A percentile compares a stretch with the other conserved stretches of the same genome.
These are phyloP conservation scores for Cheilosia variabilis DNA, from an alignment of 2,888 invertebrate genomes.

Conservation along the genomic window DNA sequence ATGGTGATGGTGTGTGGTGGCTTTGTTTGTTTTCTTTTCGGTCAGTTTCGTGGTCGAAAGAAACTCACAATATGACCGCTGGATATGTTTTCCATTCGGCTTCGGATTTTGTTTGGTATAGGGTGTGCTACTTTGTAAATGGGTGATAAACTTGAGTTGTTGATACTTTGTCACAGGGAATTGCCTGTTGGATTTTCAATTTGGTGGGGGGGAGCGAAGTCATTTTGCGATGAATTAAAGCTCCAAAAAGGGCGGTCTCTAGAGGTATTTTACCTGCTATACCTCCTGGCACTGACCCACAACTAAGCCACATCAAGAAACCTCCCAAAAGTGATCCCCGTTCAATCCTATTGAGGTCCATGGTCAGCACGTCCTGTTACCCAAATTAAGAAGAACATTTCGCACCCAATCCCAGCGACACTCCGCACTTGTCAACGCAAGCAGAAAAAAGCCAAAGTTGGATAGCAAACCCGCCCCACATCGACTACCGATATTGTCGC, in stretches of 20 bases:
- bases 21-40: conserved; percentile 14
- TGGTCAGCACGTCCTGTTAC: no score
- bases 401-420: no score
- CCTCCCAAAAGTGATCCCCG: no score
- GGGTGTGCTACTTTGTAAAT: neutral
- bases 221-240: no score
- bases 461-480: neutral
- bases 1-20: neutral
- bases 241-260: no score
- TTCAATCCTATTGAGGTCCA: no score
- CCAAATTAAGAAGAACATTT: no score
- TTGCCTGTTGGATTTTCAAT: neutral
- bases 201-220: neutral
- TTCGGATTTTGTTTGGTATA: neutral
- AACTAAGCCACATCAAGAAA: no score
- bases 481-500: conserved; percentile 19
- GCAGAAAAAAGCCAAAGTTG: neutral
- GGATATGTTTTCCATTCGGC: conserved; percentile 45
- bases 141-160: neutral
- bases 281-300: no score
- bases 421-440: neutral
- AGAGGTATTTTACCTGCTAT: no score
- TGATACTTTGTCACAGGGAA: no score
- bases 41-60: conserved; percentile 32
- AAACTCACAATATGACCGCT: conserved; percentile 43